phyloP scores from a whole-genome alignment of 2,113 vertebrate genomes.

The Aramus guarauna region DNA sequence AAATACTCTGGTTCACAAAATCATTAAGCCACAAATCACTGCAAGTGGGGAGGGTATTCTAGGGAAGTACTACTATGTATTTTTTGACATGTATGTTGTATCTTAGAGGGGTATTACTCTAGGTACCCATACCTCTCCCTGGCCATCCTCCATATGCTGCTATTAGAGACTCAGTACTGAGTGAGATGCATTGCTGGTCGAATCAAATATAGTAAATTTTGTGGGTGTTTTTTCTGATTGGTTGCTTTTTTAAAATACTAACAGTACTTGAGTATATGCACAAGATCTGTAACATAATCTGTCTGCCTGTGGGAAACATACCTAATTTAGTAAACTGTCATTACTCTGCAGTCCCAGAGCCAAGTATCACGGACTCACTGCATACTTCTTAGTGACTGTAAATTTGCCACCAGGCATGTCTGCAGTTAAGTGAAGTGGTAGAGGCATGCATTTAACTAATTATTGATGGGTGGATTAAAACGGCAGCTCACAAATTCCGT shows the following conservation, averaged over 20 bases:
- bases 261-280: not conserved
- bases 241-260: not conserved
- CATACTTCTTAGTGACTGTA: not conserved
- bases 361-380: not conserved
- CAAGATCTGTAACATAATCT: not conserved
- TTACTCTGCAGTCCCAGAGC: not conserved
- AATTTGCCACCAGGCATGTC: not conserved
- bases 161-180: not conserved
- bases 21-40: not conserved
- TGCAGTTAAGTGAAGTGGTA: not conserved
- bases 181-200: not conserved
- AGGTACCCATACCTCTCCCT: not conserved
- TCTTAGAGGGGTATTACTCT: not conserved
- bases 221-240: not conserved
- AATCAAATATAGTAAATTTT: not conserved
- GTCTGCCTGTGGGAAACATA: not conserved
- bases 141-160: not conserved
- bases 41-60: not conserved
- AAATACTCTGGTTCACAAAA: not conserved
- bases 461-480: not conserved
- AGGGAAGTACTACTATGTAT: not conserved
- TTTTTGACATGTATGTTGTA: not conserved
- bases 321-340: not conserved
- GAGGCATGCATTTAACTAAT: not conserved
- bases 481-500: not conserved